Base-by-base conservation (phyloP, 2,113 vertebrate species). In the Candoia aspera region DNA sequence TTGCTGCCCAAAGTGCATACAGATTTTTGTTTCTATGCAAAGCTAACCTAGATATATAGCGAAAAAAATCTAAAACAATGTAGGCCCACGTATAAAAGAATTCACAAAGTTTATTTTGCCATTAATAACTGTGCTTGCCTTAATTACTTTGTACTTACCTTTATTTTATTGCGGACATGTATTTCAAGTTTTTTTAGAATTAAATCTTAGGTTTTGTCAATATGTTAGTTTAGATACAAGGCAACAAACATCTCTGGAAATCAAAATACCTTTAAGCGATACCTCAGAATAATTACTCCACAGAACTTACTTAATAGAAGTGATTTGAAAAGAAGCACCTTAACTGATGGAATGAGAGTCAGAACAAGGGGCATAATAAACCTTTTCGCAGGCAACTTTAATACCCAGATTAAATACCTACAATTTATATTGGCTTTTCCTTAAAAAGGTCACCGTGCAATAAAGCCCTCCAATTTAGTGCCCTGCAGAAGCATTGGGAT, bases 331-430 rank as follows among this genome's bases (percentile, higher is more conserved):
- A 89, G 26, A 46, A 89, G 9, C 37, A 53, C 17, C 24, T 88
- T 83, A 90, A 83, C 3, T 83, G 68, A 83, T 26, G 21, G 55
- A 33, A 84, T 26, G 58, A 13, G 19, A 46, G 83, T 17, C n/a
- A 21, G 33, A 42, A 58, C 23, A 26, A 83, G 13, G 24, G 11
- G 29, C 59, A 49, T 10, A 62, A 83, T 13, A 26, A 46, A 93
- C 89, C 91, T 94, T 94, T 93, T 53, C 55, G 91, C 68, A 15
- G 10, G 0, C 12, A 85, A 94, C 58, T 91, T 3, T n/a, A 90
- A 86, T n/a, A 91, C 55, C 13, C 62, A 89, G 54, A 90, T 79
- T 79, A 79, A 79, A 79, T 79, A 42, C 19, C 33, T 42, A 42
- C 17, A 79, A 79, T 79, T 42, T 42, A 42, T 42, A 79, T 1